Evolutionary conservation across 2,797 vertebrate genomes (phyloP).

Genomic region (Hippopotamyrus pictus): DNA sequence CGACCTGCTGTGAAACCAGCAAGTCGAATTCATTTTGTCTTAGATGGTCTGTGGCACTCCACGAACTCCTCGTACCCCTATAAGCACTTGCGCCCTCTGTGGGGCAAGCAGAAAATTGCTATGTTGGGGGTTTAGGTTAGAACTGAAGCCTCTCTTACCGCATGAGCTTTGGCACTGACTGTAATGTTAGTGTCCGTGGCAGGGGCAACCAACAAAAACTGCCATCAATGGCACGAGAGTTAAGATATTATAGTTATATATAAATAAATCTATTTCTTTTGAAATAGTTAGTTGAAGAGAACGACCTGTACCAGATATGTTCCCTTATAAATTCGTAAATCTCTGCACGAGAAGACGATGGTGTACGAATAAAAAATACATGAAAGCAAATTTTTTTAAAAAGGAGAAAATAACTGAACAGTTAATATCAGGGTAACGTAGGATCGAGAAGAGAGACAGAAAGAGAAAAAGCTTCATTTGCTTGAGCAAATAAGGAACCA

Average conservation of each 20-base stretch:
- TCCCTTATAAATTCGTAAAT: slow-evolving; percentile 12
- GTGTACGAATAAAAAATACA: slow-evolving; percentile 8
- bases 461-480: neutral
- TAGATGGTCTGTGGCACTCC: neutral
- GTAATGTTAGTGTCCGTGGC: neutral
- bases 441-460: neutral
- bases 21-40: neutral
- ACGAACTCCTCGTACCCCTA: neutral
- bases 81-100: neutral
- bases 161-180: neutral
- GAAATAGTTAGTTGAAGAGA: neutral
- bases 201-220: neutral
- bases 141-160: neutral
- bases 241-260: neutral
- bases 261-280: slow-evolving; percentile 5
- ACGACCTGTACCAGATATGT: neutral
- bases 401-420: neutral
- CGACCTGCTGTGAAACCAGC: neutral
- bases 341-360: neutral
- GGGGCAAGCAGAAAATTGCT: neutral
- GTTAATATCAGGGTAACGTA: neutral
- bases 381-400: neutral
- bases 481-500: neutral
- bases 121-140: neutral
- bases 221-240: neutral